These are phyloP conservation scores for Aurelia aurita complex sp. Pacific DNA, from an alignment of 30 jellyfish, hydroid and myxozoan genomes.

Conservation along the genomic window DNA sequence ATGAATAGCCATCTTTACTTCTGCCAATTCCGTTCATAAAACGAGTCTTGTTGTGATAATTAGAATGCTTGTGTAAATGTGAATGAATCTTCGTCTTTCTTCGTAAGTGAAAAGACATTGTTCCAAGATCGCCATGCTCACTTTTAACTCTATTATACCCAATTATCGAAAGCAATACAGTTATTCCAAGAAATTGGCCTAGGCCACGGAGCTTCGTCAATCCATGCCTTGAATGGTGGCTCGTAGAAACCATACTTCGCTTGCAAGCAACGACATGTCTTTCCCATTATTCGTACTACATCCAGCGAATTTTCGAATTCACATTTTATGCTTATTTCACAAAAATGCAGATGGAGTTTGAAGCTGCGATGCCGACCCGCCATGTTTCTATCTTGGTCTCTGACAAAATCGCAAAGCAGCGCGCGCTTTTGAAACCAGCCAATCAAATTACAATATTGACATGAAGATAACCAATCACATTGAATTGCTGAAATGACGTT, in stretches of 20 bases:
- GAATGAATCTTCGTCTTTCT: conserved; percentile 79
- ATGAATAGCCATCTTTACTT: conserved; percentile 62
- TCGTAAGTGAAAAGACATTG: conserved; percentile 79
- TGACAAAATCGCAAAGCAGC: conserved; percentile 63
- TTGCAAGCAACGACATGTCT: conserved; percentile 59
- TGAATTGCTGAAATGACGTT: too few relatives aligned
- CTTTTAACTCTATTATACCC: conserved; percentile 20
- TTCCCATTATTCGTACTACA: conserved; percentile 44
- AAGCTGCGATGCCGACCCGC: conserved; percentile 41
- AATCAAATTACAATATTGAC: conserved; percentile 22
- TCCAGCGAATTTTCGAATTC: conserved; percentile 27
- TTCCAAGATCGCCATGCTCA: conserved; percentile 77
- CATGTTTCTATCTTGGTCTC: conserved; percentile 79
- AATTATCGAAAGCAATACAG: conserved; percentile 6
- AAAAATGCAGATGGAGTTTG: conserved; percentile 13
- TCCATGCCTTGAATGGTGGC: conserved; percentile 10
- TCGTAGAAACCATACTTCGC: conserved; percentile 52
- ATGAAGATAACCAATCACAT: conserved; percentile 14
- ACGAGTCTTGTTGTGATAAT: conserved; percentile 27
- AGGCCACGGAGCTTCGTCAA: conserved; percentile 15
- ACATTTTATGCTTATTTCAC: not conserved
- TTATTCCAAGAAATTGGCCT: conserved; percentile 13
- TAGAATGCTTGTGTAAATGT: conserved; percentile 49
- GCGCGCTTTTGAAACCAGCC: conserved; percentile 49
- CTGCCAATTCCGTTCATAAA: conserved; percentile 19